These are phyloP conservation scores for Anolis apletophallus DNA, from an alignment of 2,797 vertebrate species.

Conservation along the genomic window DNA sequence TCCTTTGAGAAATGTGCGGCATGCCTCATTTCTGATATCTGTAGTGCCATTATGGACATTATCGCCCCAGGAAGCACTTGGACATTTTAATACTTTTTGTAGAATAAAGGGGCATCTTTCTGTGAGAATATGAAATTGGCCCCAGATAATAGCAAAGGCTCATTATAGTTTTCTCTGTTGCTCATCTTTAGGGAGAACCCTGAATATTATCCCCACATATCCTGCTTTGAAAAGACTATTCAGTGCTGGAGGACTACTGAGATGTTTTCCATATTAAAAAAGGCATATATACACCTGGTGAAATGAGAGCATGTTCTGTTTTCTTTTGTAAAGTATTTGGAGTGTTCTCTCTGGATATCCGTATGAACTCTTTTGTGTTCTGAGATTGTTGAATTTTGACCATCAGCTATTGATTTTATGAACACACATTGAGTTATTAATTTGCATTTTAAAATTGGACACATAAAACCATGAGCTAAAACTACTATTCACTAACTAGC, in stretches of 20 bases:
- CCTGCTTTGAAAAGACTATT: background rate
- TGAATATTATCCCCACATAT: background rate
- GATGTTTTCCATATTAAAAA: background rate
- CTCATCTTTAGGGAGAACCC: background rate
- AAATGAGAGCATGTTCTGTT: background rate
- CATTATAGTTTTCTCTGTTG: background rate
- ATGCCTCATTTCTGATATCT: background rate
- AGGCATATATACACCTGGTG: background rate
- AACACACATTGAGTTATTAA: too few relatives aligned
- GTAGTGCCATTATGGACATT: background rate
- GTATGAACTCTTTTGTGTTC: background rate
- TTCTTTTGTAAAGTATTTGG: background rate
- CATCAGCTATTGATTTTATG: background rate
- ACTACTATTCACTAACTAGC: background rate
- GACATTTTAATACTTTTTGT: conserved; percentile 1
- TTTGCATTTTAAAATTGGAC: too few relatives aligned
- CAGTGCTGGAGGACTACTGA: background rate
- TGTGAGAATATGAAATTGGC: background rate
- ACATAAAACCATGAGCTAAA: too few relatives aligned
- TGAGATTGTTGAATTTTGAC: background rate
- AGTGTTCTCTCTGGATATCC: background rate
- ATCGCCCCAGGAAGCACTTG: background rate
- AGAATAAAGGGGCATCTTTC: background rate
- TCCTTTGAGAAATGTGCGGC: background rate
- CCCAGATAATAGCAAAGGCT: background rate